Evolutionary conservation across 1,140 invertebrate species (phyloP), one percentile per base, ranked within the genome.

Genomic region (Drosophila lowei): DNA sequence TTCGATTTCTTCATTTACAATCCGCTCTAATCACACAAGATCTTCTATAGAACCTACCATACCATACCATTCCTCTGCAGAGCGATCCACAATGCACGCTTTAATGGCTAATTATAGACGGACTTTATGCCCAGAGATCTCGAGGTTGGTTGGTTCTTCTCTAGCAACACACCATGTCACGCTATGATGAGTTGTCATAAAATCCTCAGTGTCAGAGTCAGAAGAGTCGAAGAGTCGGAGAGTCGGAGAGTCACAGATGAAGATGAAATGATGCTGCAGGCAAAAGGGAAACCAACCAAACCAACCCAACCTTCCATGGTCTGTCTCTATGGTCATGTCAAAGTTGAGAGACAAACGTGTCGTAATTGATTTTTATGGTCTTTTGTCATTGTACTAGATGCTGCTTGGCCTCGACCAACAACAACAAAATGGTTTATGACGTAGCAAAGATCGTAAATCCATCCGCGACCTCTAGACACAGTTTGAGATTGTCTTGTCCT

Each of bases 131-230:
- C 68, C 62, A 49, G 66, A 49, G 49, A 9, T 55, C n/a, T 55
- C 59, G 34, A 54, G 75, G 34, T 13, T 38, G 34, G 34, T 38
- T 38, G 23, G 23, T 25, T 25, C 23, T 25, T 25, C 34, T 38
- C 11, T 2, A 13, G 34, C 34, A 38, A 38, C 34, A 38, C 9
- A 38, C 57, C 64, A 66, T 89, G 83, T 88, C 83, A 88, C 75
- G 83, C 83, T 83, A 88, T 88, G 83, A 88, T 88, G 83, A 88
- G 78, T 89, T 88, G 83, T 88, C 83, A 88, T 88, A 88, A 88
- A 88, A 89, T 88, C 67, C 79, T 83, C 83, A 88, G 64, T 63
- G 79, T 72, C 70, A 62, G 67, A n/a, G 64, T 52, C 47, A 50
- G 34, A 11, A 38, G 15, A 30, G 25, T 52, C 52, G 49, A 49